A percentile compares a stretch with the other conserved stretches of the same genome.
Evolutionary conservation across 2,797 vertebrate genomes (phyloP).

Genomic region (Cossypha caffra): DNA sequence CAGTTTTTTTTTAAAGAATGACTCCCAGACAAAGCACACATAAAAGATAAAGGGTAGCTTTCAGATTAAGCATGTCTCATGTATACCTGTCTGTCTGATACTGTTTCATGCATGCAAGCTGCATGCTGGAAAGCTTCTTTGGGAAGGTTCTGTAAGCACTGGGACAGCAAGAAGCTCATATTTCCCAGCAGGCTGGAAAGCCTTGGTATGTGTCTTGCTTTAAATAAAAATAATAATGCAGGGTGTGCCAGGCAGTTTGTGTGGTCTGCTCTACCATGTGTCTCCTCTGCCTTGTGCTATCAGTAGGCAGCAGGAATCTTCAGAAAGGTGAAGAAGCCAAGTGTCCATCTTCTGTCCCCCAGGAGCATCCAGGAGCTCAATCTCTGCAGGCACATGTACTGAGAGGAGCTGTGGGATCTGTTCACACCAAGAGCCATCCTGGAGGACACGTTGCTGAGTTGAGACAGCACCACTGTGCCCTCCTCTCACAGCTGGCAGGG

Average conservation of each 20-base stretch:
- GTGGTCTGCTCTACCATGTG: not conserved
- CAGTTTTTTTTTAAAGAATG: not conserved
- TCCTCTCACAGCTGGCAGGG: not conserved
- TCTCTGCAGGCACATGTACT: not conserved
- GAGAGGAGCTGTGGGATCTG: not conserved
- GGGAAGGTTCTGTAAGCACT: not conserved
- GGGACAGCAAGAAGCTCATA: not conserved
- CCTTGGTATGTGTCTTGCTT: not conserved
- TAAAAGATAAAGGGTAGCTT: not conserved
- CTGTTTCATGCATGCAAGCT: not conserved
- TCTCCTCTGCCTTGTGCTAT: not conserved
- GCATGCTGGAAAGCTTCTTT: not conserved
- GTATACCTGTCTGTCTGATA: not conserved
- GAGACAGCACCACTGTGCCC: rapidly evolving
- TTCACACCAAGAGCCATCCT: not conserved
- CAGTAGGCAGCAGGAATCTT: not conserved
- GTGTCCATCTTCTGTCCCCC: not conserved
- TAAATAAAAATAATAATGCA: not conserved
- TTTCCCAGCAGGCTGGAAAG: not conserved
- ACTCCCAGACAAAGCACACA: not conserved
- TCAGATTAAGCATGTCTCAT: not conserved
- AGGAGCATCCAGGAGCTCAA: not conserved
- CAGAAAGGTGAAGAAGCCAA: not conserved
- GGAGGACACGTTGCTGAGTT: not conserved
- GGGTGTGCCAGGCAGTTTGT: not conserved